Base-by-base conservation (phyloP, 2,888 invertebrate genomes). In the Stenodema calcarata region DNA sequence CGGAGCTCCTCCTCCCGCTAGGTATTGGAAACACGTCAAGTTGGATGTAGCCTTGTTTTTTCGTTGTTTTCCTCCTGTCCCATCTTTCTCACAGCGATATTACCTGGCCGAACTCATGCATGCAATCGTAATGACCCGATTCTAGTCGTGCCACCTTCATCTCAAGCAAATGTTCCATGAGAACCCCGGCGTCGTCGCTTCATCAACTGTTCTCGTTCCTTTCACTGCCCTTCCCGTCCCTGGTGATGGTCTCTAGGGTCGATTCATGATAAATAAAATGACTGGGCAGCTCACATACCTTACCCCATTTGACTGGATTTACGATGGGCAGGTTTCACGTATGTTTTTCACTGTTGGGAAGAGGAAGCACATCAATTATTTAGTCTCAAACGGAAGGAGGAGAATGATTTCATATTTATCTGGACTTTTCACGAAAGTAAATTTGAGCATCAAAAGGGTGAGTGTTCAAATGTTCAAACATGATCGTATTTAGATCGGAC, bases 21-120 rank as follows among this genome's bases (percentile, higher is more conserved):
- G n/a, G n/a, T n/a, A 80, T 80, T 28, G 80, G 30, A 80, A 80
- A 80, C 80, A 80, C 80, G 80, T 80, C 80, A 80, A n/a, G 80
- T 80, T 80, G 80, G 54, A 80, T 80, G 80, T 80, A 80, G 47
- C 80, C 27, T 7, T 28, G 18, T 44, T 78, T 41, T 44, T 44
- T 18, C 44, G 23, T 16, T 0, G 12, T 44, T 42, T 78, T 9
- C 35, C 42, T 7, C 75, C 9, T 14, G 28, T 35, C 41, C 41
- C 18, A 70, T 35, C 70, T 30, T 14, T 44, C 44, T 78, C 78
- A 78, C n/a, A 23, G 78, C 23, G 23, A 78, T 44, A 78, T 78
- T 78, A 44, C 42, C 44, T 18, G 44, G 44, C 78, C 78, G 23
- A 78, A 78, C 78, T 44, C 78, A 78, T 44, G 78, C 78, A 78